Conservation (phyloP, 2,113 vertebrate species). For the Hirundichthys speculiger region DNA sequence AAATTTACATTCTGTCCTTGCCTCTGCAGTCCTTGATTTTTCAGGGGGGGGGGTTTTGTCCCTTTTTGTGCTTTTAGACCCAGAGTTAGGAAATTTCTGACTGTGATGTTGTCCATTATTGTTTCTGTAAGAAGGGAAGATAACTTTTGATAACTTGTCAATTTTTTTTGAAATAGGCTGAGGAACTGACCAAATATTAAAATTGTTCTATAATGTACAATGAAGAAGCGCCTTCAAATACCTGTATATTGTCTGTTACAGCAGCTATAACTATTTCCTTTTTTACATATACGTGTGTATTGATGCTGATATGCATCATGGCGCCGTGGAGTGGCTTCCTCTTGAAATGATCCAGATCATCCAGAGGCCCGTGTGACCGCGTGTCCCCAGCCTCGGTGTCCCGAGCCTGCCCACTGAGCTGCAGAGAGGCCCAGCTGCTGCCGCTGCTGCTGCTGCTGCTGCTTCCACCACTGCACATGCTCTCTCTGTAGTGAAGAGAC, state of each 20-base stretch:
- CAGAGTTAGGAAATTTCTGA: neutral
- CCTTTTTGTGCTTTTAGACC: constrained; percentile 1
- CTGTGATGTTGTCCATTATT: neutral
- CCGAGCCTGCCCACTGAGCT: constrained; percentile 43
- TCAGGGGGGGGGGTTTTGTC: no score
- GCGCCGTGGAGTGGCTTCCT: neutral
- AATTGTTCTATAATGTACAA: no score
- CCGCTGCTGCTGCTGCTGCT: constrained; percentile 24
- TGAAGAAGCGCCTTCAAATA: no score
- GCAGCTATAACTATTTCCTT: no score
- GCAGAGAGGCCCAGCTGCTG: constrained; percentile 54
- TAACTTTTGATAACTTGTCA: no score
- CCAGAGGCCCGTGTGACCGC: constrained; percentile 21
- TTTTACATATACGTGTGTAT: neutral
- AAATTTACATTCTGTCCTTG: neutral
- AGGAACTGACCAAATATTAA: no score
- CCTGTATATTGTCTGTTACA: no score
- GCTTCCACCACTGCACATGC: constrained; percentile 56
- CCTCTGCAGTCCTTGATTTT: neutral
- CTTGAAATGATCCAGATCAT: constrained; percentile 10
- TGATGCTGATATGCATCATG: neutral
- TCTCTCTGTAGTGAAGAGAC: constrained; percentile 63
- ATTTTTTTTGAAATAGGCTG: no score
- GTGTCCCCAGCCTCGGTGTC: constrained; percentile 39
- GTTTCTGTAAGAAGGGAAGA: neutral